phyloP scores from a whole-genome alignment of 2,113 vertebrate species.

The Bubalus kerabau region DNA sequence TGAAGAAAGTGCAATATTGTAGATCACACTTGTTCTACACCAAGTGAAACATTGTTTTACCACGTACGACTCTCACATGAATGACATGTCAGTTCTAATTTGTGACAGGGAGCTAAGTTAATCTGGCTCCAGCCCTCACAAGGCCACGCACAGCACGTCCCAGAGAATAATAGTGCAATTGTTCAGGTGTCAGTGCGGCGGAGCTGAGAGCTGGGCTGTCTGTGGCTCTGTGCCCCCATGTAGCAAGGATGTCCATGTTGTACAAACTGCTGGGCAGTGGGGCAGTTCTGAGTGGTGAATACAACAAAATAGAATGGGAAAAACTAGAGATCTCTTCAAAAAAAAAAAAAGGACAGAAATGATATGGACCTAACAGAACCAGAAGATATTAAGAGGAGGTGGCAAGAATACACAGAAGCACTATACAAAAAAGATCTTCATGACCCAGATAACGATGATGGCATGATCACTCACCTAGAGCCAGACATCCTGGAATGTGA shows the following conservation, averaged over 20 bases:
- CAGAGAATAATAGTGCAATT: constrained; percentile 31
- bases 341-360: not conserved
- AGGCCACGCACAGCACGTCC: not conserved
- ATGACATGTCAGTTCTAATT: constrained; percentile 53
- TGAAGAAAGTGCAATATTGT: not conserved
- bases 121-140: constrained; percentile 55
- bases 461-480: not conserved
- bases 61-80: constrained; percentile 21
- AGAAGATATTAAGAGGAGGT: not conserved
- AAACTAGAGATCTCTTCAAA: not conserved
- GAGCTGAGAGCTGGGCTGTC: not conserved
- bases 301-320: not conserved
- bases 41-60: constrained; percentile 50
- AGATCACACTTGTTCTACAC: constrained; percentile 53
- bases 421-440: not conserved
- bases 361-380: not conserved
- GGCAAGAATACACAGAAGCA: not conserved
- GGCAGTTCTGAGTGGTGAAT: not conserved
- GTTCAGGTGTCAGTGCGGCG: not conserved
- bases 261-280: rapidly evolving
- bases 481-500: not conserved
- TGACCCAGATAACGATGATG: rapidly evolving
- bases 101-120: constrained; percentile 55
- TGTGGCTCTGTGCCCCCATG: not conserved
- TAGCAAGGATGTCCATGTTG: rapidly evolving